Percentiles rank a stretch among this genome's conserved stretches.
Conservation (phyloP, 1,140 invertebrate species). For the Telenomus remus region DNA sequence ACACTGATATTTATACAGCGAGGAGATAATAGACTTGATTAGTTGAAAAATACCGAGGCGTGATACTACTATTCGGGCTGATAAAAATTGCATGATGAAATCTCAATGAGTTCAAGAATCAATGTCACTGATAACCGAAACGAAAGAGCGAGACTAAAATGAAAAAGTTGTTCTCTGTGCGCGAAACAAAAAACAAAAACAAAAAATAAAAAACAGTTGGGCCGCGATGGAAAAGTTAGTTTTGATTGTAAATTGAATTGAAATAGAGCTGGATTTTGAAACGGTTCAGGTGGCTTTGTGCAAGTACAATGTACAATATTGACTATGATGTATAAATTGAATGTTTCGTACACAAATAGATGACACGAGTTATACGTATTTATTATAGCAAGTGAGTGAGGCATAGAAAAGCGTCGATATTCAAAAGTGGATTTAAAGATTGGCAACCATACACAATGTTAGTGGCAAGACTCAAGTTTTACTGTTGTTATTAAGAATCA, state of each 20-base stretch:
- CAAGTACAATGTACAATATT: slow-evolving; percentile 49
- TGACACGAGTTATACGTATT: slow-evolving; percentile 55
- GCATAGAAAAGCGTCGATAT: slow-evolving; percentile 52
- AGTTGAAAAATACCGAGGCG: slow-evolving; percentile 4
- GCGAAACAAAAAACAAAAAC: too few relatives aligned
- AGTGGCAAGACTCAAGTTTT: slow-evolving; percentile 53
- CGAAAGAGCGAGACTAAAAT: too few relatives aligned
- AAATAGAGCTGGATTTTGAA: background rate
- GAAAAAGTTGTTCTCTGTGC: too few relatives aligned
- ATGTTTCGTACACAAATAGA: slow-evolving; percentile 57
- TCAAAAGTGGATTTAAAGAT: slow-evolving; percentile 53
- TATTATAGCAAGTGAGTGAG: slow-evolving; percentile 56
- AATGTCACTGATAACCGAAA: too few relatives aligned
- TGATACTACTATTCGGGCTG: background rate
- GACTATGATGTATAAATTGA: slow-evolving; percentile 56
- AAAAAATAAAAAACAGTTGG: too few relatives aligned
- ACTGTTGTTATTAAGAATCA: slow-evolving; percentile 56
- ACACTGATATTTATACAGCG: slow-evolving; percentile 23
- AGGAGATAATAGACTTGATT: slow-evolving; percentile 20
- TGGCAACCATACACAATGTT: slow-evolving; percentile 57
- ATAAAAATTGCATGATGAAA: too few relatives aligned
- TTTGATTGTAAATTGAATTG: too few relatives aligned
- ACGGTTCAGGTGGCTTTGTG: slow-evolving; percentile 49
- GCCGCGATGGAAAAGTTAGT: too few relatives aligned
- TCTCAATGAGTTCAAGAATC: too few relatives aligned